phyloP scores from a whole-genome alignment of 2,113 vertebrate genomes.

The Clarias gariepinus region DNA sequence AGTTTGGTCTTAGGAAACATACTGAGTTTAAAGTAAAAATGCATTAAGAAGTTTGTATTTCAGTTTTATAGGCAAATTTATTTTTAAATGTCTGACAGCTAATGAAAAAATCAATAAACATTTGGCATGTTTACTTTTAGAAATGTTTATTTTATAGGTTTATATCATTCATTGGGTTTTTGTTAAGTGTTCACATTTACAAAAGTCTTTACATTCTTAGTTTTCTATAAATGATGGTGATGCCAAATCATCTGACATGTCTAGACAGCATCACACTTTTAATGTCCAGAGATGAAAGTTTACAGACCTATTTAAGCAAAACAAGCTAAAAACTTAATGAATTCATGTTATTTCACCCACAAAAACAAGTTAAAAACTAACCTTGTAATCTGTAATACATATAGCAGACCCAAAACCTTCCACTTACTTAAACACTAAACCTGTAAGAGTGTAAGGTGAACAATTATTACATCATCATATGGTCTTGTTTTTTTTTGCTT shows the following conservation, averaged over 20 bases:
- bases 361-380: background rate
- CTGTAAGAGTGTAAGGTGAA: conserved; percentile 15
- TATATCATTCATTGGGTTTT: background rate
- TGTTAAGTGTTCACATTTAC: background rate
- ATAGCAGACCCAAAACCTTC: background rate
- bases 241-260: background rate
- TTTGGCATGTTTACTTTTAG: background rate
- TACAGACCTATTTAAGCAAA: background rate
- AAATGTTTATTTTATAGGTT: background rate
- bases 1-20: background rate
- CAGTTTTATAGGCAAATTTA: background rate
- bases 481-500: conserved; percentile 3
- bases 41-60: background rate
- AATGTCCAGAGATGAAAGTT: background rate
- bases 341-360: background rate
- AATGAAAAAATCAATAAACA: background rate
- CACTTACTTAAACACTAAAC: conserved; percentile 8
- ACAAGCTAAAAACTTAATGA: background rate
- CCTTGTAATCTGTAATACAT: background rate
- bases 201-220: too few species aligned
- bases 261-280: background rate
- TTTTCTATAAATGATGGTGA: background rate
- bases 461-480: conserved; percentile 25
- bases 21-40: background rate
- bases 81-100: background rate